Conservation (phyloP, 1,140 invertebrate species). For the Tetragonula clypearis region DNA sequence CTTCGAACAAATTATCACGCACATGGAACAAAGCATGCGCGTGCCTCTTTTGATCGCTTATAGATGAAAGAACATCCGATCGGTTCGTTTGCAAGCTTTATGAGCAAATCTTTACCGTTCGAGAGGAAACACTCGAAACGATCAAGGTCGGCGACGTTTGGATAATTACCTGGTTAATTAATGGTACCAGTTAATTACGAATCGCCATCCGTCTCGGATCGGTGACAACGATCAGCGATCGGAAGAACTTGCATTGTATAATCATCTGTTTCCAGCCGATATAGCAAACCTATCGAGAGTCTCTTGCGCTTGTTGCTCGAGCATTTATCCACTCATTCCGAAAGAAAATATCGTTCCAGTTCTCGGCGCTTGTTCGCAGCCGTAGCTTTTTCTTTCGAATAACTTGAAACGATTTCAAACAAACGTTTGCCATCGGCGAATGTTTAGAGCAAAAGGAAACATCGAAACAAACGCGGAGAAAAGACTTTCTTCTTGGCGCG, state of each 20-base stretch:
- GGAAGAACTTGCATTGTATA: neutral
- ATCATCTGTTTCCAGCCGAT: neutral
- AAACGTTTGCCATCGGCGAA: no score
- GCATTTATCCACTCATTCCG: neutral
- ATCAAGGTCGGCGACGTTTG: neutral
- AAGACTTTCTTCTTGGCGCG: slow-evolving; percentile 31
- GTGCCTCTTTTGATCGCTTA: neutral
- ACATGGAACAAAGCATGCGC: neutral
- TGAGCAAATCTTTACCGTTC: neutral
- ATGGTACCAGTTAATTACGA: neutral
- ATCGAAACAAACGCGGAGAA: neutral
- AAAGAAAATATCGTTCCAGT: neutral
- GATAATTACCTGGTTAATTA: neutral
- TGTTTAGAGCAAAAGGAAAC: no score
- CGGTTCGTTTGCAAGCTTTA: neutral
- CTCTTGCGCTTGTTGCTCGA: neutral
- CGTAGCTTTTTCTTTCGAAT: neutral
- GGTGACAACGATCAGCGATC: neutral
- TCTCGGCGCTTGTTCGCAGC: neutral
- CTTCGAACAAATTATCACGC: neutral
- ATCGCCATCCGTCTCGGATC: neutral
- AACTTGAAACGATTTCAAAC: no score
- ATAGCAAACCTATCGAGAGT: neutral
- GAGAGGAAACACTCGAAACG: neutral
- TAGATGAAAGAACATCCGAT: neutral